phyloP scores from a whole-genome alignment of 2,113 vertebrate genomes.

The Suricata suricatta region DNA sequence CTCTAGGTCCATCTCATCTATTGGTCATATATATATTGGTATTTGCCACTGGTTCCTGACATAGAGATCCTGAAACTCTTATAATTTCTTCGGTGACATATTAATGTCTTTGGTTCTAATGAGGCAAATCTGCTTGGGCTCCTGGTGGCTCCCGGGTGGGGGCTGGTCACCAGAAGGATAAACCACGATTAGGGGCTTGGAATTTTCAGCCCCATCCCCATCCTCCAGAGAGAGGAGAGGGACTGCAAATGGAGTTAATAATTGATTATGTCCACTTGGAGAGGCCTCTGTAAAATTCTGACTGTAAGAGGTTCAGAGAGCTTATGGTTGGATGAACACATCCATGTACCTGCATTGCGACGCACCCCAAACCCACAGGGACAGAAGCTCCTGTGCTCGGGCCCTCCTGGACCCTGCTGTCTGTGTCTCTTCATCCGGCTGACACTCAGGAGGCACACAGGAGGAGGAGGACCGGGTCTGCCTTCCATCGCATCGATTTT shows the following conservation, averaged over 20 bases:
- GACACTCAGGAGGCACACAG: neutral
- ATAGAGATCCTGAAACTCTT: neutral
- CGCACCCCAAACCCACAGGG: rapidly evolving
- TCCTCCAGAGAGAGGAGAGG: neutral
- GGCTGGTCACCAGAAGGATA: neutral
- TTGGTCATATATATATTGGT: neutral
- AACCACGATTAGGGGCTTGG: neutral
- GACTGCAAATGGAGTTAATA: neutral
- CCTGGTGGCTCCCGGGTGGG: neutral
- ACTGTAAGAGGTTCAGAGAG: rapidly evolving
- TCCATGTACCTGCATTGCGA: neutral
- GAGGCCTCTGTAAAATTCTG: neutral
- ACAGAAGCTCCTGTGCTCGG: rapidly evolving
- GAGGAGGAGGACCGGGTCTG: neutral
- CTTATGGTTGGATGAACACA: neutral
- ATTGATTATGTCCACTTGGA: neutral
- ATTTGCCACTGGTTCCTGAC: no score
- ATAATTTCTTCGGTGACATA: neutral
- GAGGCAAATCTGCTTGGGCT: neutral
- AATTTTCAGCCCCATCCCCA: neutral
- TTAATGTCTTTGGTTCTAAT: no score
- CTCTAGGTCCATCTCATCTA: no score
- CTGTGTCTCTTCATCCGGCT: neutral
- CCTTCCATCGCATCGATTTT: neutral
- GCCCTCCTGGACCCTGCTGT: neutral